Base-by-base conservation (phyloP, 2,797 vertebrate species). In the Spea hammondii region DNA sequence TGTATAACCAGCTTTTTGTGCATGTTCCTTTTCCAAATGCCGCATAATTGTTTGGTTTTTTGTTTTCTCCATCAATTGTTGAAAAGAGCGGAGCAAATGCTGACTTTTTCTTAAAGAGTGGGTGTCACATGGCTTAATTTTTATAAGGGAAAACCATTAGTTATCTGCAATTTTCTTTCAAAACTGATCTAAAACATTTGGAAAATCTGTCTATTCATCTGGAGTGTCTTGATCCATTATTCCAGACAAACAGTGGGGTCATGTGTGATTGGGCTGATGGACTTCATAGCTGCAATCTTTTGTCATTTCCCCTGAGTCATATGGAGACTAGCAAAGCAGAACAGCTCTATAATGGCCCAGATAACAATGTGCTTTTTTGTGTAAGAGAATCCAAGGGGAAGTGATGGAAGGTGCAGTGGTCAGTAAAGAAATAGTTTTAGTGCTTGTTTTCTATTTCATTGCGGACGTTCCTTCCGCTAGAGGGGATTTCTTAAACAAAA, bases 141-240 rank as follows among this genome's bases (percentile, higher is more conserved):
- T 93, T 93, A 93, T 93, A 93, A 94, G 94, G 92, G 93, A 95
- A 94, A 91, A 93, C 93, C 96, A 96, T 95, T 95, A 92, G 93
- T 92, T 92, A 93, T 92, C 90, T 89, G 72, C 85, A 84, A 83
- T 89, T 90, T 91, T 91, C 92, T 90, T 89, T 94, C 92, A 92
- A 94, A 95, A 95, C 94, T 90, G 94, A 95, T 96, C 96, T 95
- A 95, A 98, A 99, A 95, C 96, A 97, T 97, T 98, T 94, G 95
- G 95, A 97, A 98, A 98, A 97, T 96, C 91, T 96, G 93, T 96
- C 95, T 93, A 95, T 97, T 97, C 94, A 97, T 90, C 91, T 57
- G 12, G 88, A 86, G 92, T 90, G 86, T 95, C 91, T 90, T 85
- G 85, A 86, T 81, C 90, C 91, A 91, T 92, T 94, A 92, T 95